phyloP scores from a whole-genome alignment of 2,113 vertebrate species.

The Terrapene triunguis region DNA sequence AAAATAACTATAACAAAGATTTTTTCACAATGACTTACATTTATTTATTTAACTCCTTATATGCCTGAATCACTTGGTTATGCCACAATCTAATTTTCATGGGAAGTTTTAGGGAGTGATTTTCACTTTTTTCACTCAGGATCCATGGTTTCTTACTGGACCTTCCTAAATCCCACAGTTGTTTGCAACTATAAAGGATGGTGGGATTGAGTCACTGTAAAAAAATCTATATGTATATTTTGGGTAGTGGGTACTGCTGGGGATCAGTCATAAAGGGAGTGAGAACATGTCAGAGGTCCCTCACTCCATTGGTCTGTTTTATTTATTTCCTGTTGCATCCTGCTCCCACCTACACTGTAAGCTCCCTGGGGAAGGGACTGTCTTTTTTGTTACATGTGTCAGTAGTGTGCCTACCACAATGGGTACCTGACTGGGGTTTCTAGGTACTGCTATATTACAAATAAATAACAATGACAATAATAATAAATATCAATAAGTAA shows the following conservation, averaged over 20 bases:
- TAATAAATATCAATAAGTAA: constrained; percentile 45
- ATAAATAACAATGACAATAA: constrained; percentile 53
- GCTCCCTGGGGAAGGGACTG: constrained; percentile 17
- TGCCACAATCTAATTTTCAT: not conserved
- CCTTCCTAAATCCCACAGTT: not conserved
- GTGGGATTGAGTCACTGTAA: not conserved
- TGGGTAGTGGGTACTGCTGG: not conserved
- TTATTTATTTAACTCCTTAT: not conserved
- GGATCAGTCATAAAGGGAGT: not conserved
- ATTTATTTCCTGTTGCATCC: constrained; percentile 45
- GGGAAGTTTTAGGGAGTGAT: not conserved
- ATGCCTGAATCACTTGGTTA: not conserved
- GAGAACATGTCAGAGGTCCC: not conserved
- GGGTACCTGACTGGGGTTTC: constrained; percentile 34
- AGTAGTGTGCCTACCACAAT: not conserved
- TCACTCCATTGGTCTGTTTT: constrained; percentile 46
- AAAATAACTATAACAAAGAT: constrained; percentile 28
- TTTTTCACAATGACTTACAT: not conserved
- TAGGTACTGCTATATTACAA: constrained; percentile 16
- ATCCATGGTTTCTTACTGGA: not conserved
- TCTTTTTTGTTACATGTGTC: constrained; percentile 53
- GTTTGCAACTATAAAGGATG: not conserved
- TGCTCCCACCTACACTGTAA: constrained; percentile 15
- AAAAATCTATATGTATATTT: not conserved
- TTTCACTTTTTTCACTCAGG: constrained; percentile 15